A percentile compares a stretch with the other conserved stretches of the same genome.
Conservation (phyloP, 2,888 invertebrate species). For the Epiperipatus broadwayi region DNA sequence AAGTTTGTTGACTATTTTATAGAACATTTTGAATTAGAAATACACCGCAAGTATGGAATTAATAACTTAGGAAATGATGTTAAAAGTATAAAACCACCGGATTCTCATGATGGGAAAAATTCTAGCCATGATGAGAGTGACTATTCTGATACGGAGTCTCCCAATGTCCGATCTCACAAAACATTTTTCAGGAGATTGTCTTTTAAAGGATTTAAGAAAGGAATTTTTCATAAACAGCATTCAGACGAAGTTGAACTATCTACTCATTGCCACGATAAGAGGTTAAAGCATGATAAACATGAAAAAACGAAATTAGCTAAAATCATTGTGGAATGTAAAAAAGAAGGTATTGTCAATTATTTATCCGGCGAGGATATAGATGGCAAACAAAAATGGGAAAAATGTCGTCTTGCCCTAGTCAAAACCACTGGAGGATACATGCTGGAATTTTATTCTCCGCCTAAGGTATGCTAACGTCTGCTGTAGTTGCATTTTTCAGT, state of each 20-base stretch:
- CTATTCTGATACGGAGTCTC: conserved; percentile 53
- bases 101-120: too few species aligned
- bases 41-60: conserved; percentile 22
- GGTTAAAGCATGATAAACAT: conserved; percentile 10
- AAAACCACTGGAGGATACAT: conserved; percentile 84
- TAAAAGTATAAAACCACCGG: background rate
- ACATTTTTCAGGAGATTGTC: conserved; percentile 54
- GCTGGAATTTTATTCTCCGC: conserved; percentile 86
- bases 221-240: conserved; percentile 70
- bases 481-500: too few species aligned
- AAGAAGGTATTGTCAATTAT: conserved; percentile 81
- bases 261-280: conserved; percentile 20
- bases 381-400: conserved; percentile 78
- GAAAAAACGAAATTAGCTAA: conserved; percentile 66
- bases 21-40: conserved; percentile 63
- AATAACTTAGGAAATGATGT: background rate
- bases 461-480: conserved; percentile 44
- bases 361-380: conserved; percentile 77
- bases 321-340: conserved; percentile 76
- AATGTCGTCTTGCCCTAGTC: conserved; percentile 68
- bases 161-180: conserved; percentile 57
- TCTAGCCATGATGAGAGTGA: conserved; percentile 33
- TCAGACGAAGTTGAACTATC: conserved; percentile 60
- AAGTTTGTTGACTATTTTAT: conserved; percentile 66
- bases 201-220: conserved; percentile 63